These are phyloP conservation scores for Andrena marginata DNA, from an alignment of 2,888 invertebrate genomes.

Conservation along the genomic window DNA sequence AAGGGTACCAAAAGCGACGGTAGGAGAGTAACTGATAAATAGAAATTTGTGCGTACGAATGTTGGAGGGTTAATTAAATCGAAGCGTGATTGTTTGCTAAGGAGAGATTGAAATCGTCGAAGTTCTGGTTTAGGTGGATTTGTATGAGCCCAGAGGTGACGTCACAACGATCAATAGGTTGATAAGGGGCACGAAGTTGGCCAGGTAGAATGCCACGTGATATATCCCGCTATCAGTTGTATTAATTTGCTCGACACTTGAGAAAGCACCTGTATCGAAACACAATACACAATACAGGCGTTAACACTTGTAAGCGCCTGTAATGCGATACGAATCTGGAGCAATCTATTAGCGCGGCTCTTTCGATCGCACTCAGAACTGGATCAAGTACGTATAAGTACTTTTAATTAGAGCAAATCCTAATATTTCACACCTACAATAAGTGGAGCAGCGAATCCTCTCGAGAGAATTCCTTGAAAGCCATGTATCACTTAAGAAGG, in stretches of 20 bases:
- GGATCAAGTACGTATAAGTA: constrained; percentile 12
- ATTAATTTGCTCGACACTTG: constrained; percentile 40
- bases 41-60: too few species aligned
- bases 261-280: constrained; percentile 38
- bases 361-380: constrained; percentile 37
- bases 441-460: not conserved
- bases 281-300: constrained; percentile 14
- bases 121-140: too few species aligned
- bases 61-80: too few species aligned
- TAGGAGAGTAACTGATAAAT: too few species aligned
- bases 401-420: constrained; percentile 1
- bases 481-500: not conserved
- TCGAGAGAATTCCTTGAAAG: not conserved
- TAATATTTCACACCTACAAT: constrained; percentile 10
- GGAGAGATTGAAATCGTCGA: too few species aligned
- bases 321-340: constrained; percentile 44
- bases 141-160: not conserved
- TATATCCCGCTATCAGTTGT: constrained; percentile 25
- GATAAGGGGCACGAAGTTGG: not conserved
- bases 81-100: too few species aligned
- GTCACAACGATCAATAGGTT: constrained; percentile 7
- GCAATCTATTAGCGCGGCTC: constrained; percentile 45
- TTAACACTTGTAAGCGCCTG: constrained; percentile 22
- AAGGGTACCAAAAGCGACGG: too few species aligned
- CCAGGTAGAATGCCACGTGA: constrained; percentile 14